Conservation (phyloP, 2,888 invertebrate species). For the Pedicia rivosa region DNA sequence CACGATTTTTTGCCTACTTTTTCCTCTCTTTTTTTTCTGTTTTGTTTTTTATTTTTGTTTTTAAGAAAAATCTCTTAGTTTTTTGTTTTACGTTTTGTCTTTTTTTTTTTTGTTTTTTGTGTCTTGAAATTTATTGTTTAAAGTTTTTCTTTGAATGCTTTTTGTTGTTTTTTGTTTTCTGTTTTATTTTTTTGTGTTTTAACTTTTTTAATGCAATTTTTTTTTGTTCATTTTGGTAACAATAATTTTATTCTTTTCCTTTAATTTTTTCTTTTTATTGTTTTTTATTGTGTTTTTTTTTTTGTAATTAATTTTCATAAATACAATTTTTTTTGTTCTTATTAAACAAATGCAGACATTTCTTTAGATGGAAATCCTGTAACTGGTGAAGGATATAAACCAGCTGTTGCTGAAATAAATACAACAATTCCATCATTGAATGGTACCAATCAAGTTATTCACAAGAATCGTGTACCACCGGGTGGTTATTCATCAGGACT, state of each 20-base stretch:
- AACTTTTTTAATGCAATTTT: neutral
- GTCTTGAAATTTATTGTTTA: too few relatives aligned
- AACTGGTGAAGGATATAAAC: conserved; percentile 36
- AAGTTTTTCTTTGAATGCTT: too few relatives aligned
- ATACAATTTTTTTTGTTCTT: neutral
- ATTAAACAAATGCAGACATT: too few relatives aligned
- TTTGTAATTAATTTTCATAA: neutral
- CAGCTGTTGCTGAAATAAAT: conserved; percentile 23
- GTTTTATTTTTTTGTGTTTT: too few relatives aligned
- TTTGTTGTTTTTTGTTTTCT: too few relatives aligned
- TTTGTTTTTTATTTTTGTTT: too few relatives aligned
- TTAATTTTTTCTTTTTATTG: neutral
- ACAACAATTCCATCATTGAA: conserved; percentile 22
- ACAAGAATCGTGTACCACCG: conserved; percentile 32
- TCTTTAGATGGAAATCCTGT: conserved; percentile 36
- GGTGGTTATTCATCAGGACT: conserved; percentile 31
- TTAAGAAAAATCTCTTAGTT: too few relatives aligned
- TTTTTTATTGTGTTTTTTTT: neutral
- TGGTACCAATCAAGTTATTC: conserved; percentile 28
- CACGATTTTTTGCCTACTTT: too few relatives aligned
- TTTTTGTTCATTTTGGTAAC: conserved; percentile 4
- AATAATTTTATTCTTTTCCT: conserved; percentile 2
- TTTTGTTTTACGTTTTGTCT: too few relatives aligned
- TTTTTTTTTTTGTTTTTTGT: too few relatives aligned
- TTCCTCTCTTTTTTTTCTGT: too few relatives aligned